Base-by-base conservation (phyloP, 2,888 invertebrate genomes). In the Thelaira solivaga region DNA sequence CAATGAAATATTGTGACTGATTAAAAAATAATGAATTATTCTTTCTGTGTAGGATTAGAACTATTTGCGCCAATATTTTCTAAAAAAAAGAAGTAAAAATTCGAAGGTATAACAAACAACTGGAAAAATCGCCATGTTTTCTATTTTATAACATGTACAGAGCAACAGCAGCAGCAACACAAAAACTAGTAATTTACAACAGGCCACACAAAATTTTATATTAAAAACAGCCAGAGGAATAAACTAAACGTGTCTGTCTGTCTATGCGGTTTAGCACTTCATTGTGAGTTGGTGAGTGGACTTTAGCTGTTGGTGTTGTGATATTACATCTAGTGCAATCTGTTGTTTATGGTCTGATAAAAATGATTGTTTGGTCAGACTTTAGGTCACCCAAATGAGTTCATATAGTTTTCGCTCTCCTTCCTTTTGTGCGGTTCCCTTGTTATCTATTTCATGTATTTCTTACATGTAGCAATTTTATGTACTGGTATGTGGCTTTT, bases 301-400 rank as follows among this genome's bases (percentile, higher is more conserved):
- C n/a, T n/a, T n/a, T 18, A 16, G 20, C 51, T 57, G 24, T 20
- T 47, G 2, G 11, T 51, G 8, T 31, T 16, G 34, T 53, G 45
- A 4, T 16, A 8, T 7, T 24, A 18, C 31, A 51, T 3, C 41
- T 20, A 8, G 62, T 36, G 34, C 65, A 71, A 65, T 43, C 71
- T 71, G 71, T 67, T 72, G 76, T 76, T 76, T 72, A 76, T 76
- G 72, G 61, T 67, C 65, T 36, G 72, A 65, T 59, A 61, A 76
- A 71, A 76, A 72, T 65, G 20, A 72, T 72, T 76, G 61, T 72
- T 72, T 61, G 76, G 72, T 76, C 61, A 49, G 65, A 67, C 72
- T 61, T 67, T 53, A 61, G 72, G 53, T 76, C 65, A 65, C n/a
- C 53, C 29, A 76, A 55, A 64, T 57, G 47, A 57, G 26, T 36